Base-by-base conservation (phyloP, 2,113 vertebrate genomes). In the Thamnophis sirtalis region DNA sequence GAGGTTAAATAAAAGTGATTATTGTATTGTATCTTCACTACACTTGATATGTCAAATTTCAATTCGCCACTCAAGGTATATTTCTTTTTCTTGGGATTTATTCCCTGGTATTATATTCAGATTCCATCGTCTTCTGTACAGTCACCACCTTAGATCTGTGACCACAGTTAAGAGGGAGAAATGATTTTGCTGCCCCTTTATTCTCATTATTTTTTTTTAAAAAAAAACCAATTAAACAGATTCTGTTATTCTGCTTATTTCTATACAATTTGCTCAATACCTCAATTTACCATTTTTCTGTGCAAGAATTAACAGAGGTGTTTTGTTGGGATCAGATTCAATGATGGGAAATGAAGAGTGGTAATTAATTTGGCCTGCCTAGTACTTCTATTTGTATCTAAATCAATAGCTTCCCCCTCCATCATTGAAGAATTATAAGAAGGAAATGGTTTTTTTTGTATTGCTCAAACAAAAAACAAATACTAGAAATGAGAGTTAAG, bases 291-390 rank as follows among this genome's bases (percentile, higher is more conserved):
- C 86, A 28, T 84, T 93, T 26, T 89, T 15, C 60, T 84, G 19
- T 86, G 86, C 91, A 84, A 0, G 0, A 93, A 26, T 90, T 87
- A 68, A 90, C 89, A 3, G 26, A 21, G 91, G 93, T 85, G 21
- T 50, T 90, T 92, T 89, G 93, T 91, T 91, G 89, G 87, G 86
- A 86, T 93, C 91, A 92, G n/a, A 49, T 94, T 90, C 85, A 93
- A 88, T 87, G 94, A 87, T 80, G n/a, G 93, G 94, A 84, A 9
- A 87, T 1, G n/a, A 94, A 92, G 58, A 90, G 4, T n/a, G 60
- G 6, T 60, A 33, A 94, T 50, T 58, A 15, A 48, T 60, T 11
- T 89, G 84, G 58, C 89, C 91, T 89, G 11, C 5, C 5, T 95
- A 91, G 56, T 8, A 51, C 22, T 58, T 56, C 22, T 48, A 51